These are phyloP conservation scores for Hanleya hanleyi DNA, from an alignment of 2,888 invertebrate genomes.

Conservation along the genomic window DNA sequence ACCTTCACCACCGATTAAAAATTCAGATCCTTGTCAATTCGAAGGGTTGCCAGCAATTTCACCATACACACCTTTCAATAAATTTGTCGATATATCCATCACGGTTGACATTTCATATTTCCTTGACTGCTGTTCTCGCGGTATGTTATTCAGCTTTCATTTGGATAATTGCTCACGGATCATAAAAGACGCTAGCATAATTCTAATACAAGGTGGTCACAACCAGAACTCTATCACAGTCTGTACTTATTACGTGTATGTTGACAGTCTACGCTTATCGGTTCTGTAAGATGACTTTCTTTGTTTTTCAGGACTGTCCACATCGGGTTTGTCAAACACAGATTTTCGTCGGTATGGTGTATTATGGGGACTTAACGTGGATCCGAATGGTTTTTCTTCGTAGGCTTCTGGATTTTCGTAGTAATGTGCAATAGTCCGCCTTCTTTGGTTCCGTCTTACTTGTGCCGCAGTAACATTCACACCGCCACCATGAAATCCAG, in stretches of 20 bases:
- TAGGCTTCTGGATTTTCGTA: conserved; percentile 7
- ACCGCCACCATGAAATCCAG: background rate
- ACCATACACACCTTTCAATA: too few species aligned
- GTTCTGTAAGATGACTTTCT: background rate
- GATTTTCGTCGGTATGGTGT: background rate
- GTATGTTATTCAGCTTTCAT: too few species aligned
- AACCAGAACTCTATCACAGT: too few species aligned
- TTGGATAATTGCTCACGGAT: too few species aligned
- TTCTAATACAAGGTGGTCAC: too few species aligned
- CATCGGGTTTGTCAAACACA: background rate
- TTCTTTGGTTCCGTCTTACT: conserved; percentile 1
- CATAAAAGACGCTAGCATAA: too few species aligned
- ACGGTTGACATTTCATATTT: too few species aligned
- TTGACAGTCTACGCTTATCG: background rate
- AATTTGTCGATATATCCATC: too few species aligned
- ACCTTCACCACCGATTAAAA: too few species aligned
- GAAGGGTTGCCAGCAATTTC: too few species aligned
- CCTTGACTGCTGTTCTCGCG: too few species aligned
- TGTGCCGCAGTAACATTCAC: conserved; percentile 6
- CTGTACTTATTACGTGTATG: background rate
- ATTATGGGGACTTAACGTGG: conserved; percentile 1
- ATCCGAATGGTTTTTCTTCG: background rate
- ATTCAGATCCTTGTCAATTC: too few species aligned
- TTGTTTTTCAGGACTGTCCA: background rate
- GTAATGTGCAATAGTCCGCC: conserved; percentile 10